A percentile compares a stretch with the other conserved stretches of the same genome.
Evolutionary conservation across 2,113 vertebrate species (phyloP).

Genomic region (Upupa epops): DNA sequence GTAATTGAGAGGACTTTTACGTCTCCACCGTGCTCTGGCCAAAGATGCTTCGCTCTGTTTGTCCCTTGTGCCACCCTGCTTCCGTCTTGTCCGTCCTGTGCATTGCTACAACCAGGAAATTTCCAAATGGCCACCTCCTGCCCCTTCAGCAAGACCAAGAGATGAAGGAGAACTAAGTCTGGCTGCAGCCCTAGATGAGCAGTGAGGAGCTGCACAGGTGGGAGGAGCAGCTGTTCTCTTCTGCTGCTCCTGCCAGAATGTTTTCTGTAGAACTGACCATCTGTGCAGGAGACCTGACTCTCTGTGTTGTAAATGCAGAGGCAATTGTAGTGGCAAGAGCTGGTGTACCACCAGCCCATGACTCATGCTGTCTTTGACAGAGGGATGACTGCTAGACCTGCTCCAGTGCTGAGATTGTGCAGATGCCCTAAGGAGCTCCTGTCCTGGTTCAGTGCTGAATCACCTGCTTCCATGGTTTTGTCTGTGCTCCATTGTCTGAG

Average conservation of each 20-base stretch:
- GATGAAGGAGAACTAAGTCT: neutral
- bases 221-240: neutral
- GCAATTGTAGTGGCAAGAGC: neutral
- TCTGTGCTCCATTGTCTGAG: neutral
- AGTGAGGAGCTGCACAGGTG: neutral
- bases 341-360: neutral
- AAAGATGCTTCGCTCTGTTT: neutral
- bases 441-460: neutral
- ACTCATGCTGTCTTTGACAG: neutral
- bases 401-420: rapidly evolving
- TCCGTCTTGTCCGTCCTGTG: neutral
- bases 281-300: neutral
- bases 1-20: neutral
- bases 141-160: neutral
- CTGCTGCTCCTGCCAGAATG: neutral
- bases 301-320: neutral
- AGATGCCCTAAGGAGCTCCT: neutral
- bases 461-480: neutral
- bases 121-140: neutral
- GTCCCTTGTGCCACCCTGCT: neutral
- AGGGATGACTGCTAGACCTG: neutral
- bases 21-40: neutral
- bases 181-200: neutral
- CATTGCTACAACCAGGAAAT: neutral
- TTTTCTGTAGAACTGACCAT: neutral